Evolutionary conservation across 2,888 invertebrate species (phyloP), one percentile per base, ranked within the genome.

Genomic region (Tipula confusa): DNA sequence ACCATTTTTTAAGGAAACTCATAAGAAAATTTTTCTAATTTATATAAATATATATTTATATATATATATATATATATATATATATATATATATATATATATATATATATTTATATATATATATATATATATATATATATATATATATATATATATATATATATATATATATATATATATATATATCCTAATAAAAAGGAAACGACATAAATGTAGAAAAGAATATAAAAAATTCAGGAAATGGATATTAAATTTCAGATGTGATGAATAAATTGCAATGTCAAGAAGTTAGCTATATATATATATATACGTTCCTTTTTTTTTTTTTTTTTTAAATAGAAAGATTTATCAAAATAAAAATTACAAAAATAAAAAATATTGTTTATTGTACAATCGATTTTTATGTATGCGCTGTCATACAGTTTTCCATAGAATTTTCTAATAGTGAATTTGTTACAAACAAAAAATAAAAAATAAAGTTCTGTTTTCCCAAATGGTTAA

Each of bases 191-290:
- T 24, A 64, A 64, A 64, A 43, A 64, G 64, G 64, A 64, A 64
- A 64, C 64, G 64, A 64, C 64, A 64, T 64, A 64, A 64, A 64
- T 9, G 11, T 64, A 64, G 18, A 64, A 18, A 11, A 18, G 6
- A 7, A 5, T 2, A 43, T 15, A 43, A 43, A 38, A 64, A 0
- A 24, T 64, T 24, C 24, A 1, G 24, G 18, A 24, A 64, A n/a
- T 64, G 64, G 64, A 64, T 64, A 64, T 64, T 64, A 64, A 64
- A 64, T 64, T 64, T 64, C 64, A 64, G 64, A 64, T 64, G 64
- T 64, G 64, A 64, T 24, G 64, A 64, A 64, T 64, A 64, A 64
- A 64, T 64, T 64, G 64, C 64, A 64, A 64, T 64, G 64, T 64
- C 43, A 43, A 43, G 43, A 43, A 43, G 43, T 43, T 43, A 43